A percentile compares a stretch with the other conserved stretches of the same genome.
phyloP scores from a whole-genome alignment of 2,888 invertebrate genomes.

The Pseudoips prasinana region DNA sequence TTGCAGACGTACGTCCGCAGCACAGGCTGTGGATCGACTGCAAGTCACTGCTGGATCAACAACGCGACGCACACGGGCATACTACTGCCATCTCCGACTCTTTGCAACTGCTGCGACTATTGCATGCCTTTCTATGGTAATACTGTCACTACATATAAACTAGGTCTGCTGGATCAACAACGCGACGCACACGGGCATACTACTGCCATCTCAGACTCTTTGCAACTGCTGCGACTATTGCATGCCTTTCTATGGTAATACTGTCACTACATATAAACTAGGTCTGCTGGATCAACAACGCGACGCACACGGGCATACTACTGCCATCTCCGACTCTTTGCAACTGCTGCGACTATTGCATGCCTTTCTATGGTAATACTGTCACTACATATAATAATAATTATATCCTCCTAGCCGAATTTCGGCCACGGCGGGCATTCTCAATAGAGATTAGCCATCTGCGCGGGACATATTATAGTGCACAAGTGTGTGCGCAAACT shows the following conservation, averaged over 20 bases:
- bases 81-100: slow-evolving; percentile 77
- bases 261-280: no score
- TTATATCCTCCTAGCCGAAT: no score
- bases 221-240: slow-evolving; percentile 86
- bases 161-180: slow-evolving; percentile 81
- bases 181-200: slow-evolving; percentile 77
- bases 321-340: slow-evolving; percentile 82
- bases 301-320: slow-evolving; percentile 77
- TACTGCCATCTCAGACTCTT: slow-evolving; percentile 77
- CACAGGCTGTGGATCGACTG: slow-evolving; percentile 56
- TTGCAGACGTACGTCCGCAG: slow-evolving; percentile 38
- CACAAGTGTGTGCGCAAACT: no score
- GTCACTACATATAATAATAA: no score
- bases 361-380: slow-evolving; percentile 75
- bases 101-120: slow-evolving; percentile 85
- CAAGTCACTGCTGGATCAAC: slow-evolving; percentile 72
- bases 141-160: no score
- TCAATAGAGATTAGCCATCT: no score
- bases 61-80: slow-evolving; percentile 81
- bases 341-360: slow-evolving; percentile 84
- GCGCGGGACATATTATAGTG: no score
- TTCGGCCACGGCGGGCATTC: no score
- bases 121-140: slow-evolving; percentile 82
- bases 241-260: slow-evolving; percentile 76
- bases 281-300: slow-evolving; percentile 80